A percentile compares a stretch with the other conserved stretches of the same genome.
These are phyloP conservation scores for Strigamia maritima DNA, from an alignment of 2,888 invertebrate species.

Conservation along the genomic window DNA sequence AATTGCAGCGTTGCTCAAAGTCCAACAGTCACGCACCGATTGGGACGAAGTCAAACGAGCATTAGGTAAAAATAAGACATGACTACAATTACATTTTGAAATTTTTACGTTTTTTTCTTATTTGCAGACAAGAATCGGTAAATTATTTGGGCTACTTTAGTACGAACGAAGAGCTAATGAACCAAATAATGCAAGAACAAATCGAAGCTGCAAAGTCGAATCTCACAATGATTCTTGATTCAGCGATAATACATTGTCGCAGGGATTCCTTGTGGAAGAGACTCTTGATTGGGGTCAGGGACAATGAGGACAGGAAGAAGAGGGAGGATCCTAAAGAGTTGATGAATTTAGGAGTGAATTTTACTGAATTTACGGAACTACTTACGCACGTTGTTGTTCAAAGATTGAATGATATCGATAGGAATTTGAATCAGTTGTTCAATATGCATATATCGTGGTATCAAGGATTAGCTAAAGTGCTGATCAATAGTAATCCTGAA, in stretches of 20 bases:
- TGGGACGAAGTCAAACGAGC: background rate
- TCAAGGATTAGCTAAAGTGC: slow-evolving; percentile 61
- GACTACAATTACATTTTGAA: too few species aligned
- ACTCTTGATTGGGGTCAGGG: slow-evolving; percentile 54
- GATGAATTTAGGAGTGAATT: slow-evolving; percentile 54
- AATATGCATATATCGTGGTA: slow-evolving; percentile 66
- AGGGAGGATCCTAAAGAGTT: slow-evolving; percentile 49
- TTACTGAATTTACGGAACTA: slow-evolving; percentile 64
- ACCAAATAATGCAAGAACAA: slow-evolving; percentile 53
- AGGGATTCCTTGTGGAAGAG: slow-evolving; percentile 70
- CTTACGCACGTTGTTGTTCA: slow-evolving; percentile 61
- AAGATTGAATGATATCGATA: slow-evolving; percentile 61
- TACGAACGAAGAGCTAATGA: slow-evolving; percentile 58
- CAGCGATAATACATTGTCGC: slow-evolving; percentile 66
- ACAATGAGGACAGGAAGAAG: slow-evolving; percentile 46
- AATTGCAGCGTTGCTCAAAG: background rate
- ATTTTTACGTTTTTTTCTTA: background rate
- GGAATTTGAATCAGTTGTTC: slow-evolving; percentile 59
- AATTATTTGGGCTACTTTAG: slow-evolving; percentile 70
- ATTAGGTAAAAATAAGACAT: too few species aligned
- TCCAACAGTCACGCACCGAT: background rate
- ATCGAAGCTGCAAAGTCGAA: slow-evolving; percentile 58
- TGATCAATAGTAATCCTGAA: slow-evolving; percentile 61
- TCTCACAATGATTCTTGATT: slow-evolving; percentile 62
- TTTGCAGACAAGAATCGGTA: slow-evolving; percentile 60